phyloP scores from a whole-genome alignment of 2,797 vertebrate species.

The Moxostoma hubbsi region DNA sequence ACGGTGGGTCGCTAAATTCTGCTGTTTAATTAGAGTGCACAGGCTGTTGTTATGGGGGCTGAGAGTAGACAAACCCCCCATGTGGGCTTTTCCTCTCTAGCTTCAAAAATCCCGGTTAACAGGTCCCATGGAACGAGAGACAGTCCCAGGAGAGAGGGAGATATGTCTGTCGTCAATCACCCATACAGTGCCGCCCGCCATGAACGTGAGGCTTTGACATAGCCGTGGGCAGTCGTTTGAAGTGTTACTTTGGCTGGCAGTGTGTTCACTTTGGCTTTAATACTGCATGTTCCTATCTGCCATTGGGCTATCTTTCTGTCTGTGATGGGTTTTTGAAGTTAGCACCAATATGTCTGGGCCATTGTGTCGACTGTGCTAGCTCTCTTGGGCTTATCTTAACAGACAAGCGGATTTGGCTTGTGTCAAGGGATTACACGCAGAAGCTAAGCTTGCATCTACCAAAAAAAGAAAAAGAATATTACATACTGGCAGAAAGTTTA shows the following conservation, averaged over 20 bases:
- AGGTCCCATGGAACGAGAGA: constrained; percentile 54
- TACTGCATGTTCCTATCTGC: constrained; percentile 28
- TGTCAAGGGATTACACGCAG: constrained; percentile 59
- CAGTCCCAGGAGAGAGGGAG: constrained; percentile 47
- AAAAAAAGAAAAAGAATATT: constrained; percentile 31
- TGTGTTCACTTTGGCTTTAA: constrained; percentile 35
- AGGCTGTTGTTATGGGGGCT: constrained; percentile 51
- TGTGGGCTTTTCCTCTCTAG: constrained; percentile 41
- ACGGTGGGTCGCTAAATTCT: constrained; percentile 46
- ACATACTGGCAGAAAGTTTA: constrained; percentile 19
- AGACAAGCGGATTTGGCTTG: constrained; percentile 60
- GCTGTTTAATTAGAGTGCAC: constrained; percentile 61
- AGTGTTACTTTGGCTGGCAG: constrained; percentile 41
- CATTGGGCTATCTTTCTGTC: constrained; percentile 31
- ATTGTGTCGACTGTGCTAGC: constrained; percentile 59
- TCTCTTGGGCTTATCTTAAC: constrained; percentile 61
- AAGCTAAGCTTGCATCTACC: constrained; percentile 46
- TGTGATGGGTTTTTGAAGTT: constrained; percentile 56
- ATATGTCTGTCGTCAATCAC: constrained; percentile 40
- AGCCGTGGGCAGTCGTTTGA: constrained; percentile 10
- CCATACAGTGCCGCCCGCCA: neutral
- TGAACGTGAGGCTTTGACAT: neutral
- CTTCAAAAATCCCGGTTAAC: constrained; percentile 61
- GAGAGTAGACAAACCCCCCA: constrained; percentile 31
- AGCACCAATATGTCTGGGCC: constrained; percentile 56